A percentile compares a stretch with the other conserved stretches of the same genome.
Conservation (phyloP, 2,888 invertebrate genomes). For the Anthophora plumipes region DNA sequence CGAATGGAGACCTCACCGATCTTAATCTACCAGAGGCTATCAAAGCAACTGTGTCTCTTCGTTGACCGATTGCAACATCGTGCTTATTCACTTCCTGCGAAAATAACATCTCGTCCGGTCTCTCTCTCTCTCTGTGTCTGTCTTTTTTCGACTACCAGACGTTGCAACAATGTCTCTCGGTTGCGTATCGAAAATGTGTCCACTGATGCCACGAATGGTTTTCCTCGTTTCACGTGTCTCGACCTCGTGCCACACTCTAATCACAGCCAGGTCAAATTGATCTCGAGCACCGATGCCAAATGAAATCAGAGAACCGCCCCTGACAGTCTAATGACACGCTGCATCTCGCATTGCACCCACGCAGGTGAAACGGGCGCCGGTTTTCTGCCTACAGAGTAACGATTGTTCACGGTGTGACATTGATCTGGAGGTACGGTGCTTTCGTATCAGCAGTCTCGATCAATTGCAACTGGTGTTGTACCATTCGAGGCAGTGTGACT, state of each 20-base stretch:
- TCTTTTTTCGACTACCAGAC: background rate
- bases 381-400: conserved; percentile 20
- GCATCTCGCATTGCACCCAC: conserved; percentile 19
- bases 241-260: background rate
- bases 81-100: too few species aligned
- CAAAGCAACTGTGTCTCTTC: too few species aligned
- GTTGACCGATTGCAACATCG: too few species aligned
- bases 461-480: background rate
- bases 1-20: too few species aligned
- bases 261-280: conserved; percentile 35
- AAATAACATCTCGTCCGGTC: too few species aligned
- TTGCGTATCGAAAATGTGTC: background rate
- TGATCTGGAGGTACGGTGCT: conserved; percentile 16
- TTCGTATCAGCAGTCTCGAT: background rate
- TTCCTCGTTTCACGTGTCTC: background rate
- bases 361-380: conserved; percentile 28
- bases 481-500: background rate
- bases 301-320: conserved; percentile 54
- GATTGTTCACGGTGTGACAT: conserved; percentile 24
- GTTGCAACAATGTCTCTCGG: background rate
- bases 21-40: too few species aligned
- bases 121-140: too few species aligned
- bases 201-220: too few species aligned
- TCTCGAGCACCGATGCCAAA: conserved; percentile 44
- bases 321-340: conserved; percentile 59